Evolutionary conservation across 2,888 invertebrate genomes (phyloP).

Genomic region (Rhopalosiphum nymphaeae): DNA sequence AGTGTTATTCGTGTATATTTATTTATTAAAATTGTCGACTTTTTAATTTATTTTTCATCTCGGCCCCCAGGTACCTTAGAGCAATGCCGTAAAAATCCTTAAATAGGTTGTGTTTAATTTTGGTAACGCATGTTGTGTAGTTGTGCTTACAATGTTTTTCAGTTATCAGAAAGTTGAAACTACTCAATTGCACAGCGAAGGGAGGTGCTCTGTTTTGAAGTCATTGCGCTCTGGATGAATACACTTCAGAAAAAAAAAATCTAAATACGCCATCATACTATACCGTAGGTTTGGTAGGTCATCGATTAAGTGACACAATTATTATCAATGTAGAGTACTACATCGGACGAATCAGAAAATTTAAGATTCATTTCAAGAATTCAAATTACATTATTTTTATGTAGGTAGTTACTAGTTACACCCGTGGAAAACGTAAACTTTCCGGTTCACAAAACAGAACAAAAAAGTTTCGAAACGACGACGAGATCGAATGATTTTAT

Average conservation of each 20-base stretch:
- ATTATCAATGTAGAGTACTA: not conserved
- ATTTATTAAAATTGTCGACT: no score
- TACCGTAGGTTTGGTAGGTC: not conserved
- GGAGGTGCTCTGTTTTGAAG: no score
- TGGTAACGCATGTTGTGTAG: not conserved
- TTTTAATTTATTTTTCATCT: no score
- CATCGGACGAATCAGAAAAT: not conserved
- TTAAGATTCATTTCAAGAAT: not conserved
- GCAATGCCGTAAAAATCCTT: not conserved
- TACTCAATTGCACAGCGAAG: not conserved
- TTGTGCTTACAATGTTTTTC: not conserved
- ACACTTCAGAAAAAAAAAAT: not conserved
- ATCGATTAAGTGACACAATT: not conserved
- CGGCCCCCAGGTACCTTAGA: not conserved
- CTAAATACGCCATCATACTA: no score
- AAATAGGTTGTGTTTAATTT: not conserved
- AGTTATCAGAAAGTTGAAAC: not conserved
- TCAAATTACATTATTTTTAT: not conserved
- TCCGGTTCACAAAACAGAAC: not conserved
- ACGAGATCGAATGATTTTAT: not conserved
- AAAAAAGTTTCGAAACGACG: not conserved
- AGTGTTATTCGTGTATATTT: no score
- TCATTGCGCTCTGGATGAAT: not conserved
- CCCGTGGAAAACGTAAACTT: not conserved
- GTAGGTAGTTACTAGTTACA: no score